Conservation (phyloP, 2,888 invertebrate species). For the Spilarctia lutea region DNA sequence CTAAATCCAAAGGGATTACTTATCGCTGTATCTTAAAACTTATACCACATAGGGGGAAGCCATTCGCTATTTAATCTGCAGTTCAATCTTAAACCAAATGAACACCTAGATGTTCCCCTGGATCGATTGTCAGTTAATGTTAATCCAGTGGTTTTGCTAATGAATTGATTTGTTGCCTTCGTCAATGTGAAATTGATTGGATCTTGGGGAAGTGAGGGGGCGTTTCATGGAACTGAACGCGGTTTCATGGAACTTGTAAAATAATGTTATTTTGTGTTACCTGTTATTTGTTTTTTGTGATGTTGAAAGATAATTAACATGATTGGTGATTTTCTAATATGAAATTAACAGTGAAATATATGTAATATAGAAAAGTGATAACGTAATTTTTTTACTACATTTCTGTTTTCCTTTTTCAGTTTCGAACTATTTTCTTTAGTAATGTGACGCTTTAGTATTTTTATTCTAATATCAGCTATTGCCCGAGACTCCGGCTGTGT, state of each 20-base stretch:
- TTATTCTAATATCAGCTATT: no score
- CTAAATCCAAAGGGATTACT: background rate
- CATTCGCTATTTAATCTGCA: slow-evolving; percentile 79
- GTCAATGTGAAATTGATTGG: slow-evolving; percentile 62
- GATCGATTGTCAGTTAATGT: slow-evolving; percentile 76
- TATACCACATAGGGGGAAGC: slow-evolving; percentile 62
- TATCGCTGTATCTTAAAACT: slow-evolving; percentile 35
- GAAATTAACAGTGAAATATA: no score
- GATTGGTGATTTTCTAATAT: no score
- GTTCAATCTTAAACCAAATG: slow-evolving; percentile 83
- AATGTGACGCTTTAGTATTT: no score
- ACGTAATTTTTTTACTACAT: no score
- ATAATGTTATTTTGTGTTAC: background rate
- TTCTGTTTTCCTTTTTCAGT: no score
- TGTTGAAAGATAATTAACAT: background rate
- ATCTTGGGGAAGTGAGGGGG: slow-evolving; percentile 8
- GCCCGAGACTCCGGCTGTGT: no score
- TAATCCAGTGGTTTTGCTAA: slow-evolving; percentile 77
- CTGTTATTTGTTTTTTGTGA: background rate
- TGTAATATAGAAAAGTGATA: no score
- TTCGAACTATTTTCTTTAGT: no score
- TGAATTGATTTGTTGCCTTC: slow-evolving; percentile 80
- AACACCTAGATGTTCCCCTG: slow-evolving; percentile 76
- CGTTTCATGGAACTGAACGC: background rate
- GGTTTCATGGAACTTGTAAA: slow-evolving; percentile 5